A percentile compares a stretch with the other conserved stretches of the same genome.
Evolutionary conservation across 1,140 invertebrate species (phyloP).

Genomic region (Aporrectodea caliginosa): DNA sequence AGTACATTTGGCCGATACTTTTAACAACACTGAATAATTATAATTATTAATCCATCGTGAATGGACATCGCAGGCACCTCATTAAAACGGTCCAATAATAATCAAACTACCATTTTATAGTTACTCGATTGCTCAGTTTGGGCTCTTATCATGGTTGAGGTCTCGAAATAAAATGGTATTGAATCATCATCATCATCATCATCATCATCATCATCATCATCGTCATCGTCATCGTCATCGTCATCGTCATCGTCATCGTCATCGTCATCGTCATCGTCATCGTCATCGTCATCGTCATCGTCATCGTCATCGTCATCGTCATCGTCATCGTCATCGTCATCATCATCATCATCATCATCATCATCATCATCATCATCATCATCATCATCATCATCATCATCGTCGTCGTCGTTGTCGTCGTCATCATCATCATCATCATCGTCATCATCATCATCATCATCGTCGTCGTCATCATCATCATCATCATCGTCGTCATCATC

Average conservation of each 20-base stretch:
- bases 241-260: slow-evolving; percentile 7
- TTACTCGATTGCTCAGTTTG: no score
- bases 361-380: slow-evolving; percentile 8
- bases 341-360: not conserved
- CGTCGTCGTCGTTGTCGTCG: not conserved
- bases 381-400: not conserved
- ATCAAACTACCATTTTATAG: no score
- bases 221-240: no score
- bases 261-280: not conserved
- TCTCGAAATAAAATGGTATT: no score
- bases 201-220: no score
- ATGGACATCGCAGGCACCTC: no score
- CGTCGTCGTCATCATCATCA: not conserved
- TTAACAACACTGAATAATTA: no score
- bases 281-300: not conserved
- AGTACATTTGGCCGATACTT: no score
- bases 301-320: not conserved
- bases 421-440: slow-evolving; percentile 20
- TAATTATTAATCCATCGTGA: no score
- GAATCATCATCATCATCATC: no score
- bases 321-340: not conserved
- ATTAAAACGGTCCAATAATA: no score
- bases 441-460: not conserved
- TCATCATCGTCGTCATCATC: slow-evolving; percentile 7
- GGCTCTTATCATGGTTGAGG: no score